These are phyloP conservation scores for Patiria miniata DNA, from an alignment of 35 echinoderm and acorn worm species.

Conservation along the genomic window DNA sequence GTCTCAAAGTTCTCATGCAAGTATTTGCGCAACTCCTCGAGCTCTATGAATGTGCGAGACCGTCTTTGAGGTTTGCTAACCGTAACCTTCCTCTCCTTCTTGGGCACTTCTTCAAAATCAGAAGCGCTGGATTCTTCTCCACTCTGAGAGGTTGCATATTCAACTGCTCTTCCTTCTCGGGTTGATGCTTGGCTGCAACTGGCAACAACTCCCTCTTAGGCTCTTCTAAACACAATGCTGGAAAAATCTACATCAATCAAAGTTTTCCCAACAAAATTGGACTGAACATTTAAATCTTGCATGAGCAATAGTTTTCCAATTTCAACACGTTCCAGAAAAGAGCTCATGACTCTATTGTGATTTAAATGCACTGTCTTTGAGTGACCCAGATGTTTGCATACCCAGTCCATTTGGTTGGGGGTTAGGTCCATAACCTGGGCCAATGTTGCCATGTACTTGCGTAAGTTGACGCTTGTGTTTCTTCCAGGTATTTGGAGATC, in stretches of 20 bases:
- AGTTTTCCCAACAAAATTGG: not conserved
- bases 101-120: not conserved
- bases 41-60: not conserved
- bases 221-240: not conserved
- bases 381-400: conserved; percentile 11
- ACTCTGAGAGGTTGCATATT: not conserved
- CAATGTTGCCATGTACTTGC: conserved; percentile 25
- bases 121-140: not conserved
- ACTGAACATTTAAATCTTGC: conserved; percentile 20
- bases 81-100: not conserved
- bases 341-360: conserved; percentile 5
- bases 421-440: not conserved
- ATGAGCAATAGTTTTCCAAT: conserved; percentile 31
- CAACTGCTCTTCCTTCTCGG: not conserved
- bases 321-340: conserved; percentile 7
- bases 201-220: not conserved
- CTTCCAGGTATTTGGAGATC: not conserved
- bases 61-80: not conserved
- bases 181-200: conserved; percentile 6
- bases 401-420: conserved; percentile 6
- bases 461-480: not conserved
- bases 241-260: not conserved
- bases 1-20: conserved; percentile 6
- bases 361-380: conserved; percentile 11
- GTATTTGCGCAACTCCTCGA: not conserved